Percentiles rank a stretch among this genome's conserved stretches.
phyloP scores from a whole-genome alignment of 2,888 invertebrate species.

The Nomada fucata region DNA sequence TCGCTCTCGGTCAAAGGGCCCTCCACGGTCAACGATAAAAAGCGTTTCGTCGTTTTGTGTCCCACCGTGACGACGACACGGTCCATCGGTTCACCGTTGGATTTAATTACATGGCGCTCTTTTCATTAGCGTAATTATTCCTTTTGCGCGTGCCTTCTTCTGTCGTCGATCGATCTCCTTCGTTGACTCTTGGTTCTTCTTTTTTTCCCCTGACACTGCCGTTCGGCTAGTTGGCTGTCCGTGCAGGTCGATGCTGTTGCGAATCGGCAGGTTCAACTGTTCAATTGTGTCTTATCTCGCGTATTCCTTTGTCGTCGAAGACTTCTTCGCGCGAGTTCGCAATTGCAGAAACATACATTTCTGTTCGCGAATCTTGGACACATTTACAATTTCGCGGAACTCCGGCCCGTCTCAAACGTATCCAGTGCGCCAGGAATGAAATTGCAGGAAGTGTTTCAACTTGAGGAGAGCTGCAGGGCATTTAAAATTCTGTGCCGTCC shows the following conservation, averaged over 20 bases:
- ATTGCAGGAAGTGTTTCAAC: too few species aligned
- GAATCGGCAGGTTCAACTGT: not conserved
- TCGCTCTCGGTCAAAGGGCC: constrained; percentile 51
- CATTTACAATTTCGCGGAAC: too few species aligned
- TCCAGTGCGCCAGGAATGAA: too few species aligned
- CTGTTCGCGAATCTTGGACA: too few species aligned
- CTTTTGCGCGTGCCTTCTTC: constrained; percentile 29
- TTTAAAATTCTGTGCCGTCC: not conserved
- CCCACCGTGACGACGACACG: constrained; percentile 23
- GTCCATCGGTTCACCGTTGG: constrained; percentile 51
- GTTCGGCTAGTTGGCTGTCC: not conserved
- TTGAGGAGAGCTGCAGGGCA: not conserved
- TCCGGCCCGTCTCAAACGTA: too few species aligned
- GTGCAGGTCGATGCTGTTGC: not conserved
- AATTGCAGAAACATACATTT: not conserved
- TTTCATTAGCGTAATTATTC: constrained; percentile 70
- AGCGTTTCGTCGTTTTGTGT: constrained; percentile 54
- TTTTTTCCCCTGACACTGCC: not conserved
- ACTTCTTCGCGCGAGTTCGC: not conserved
- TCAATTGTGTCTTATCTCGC: too few species aligned
- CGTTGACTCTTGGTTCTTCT: not conserved
- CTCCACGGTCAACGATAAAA: constrained; percentile 54
- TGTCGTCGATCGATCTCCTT: constrained; percentile 54
- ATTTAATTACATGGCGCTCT: constrained; percentile 63
- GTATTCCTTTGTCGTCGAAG: not conserved